Base-by-base conservation (phyloP, 1,140 invertebrate genomes). In the Coenobita brevimanus region DNA sequence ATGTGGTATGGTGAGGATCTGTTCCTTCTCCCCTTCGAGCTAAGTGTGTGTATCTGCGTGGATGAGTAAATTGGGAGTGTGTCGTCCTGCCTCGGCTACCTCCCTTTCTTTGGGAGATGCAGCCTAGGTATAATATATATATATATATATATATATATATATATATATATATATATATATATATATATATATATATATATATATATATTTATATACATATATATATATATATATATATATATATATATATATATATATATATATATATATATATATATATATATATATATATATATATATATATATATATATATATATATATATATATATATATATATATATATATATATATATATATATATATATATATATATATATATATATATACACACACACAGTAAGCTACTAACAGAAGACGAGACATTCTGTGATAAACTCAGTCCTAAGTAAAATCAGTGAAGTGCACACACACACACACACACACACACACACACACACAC, bases 311-410 rank as follows among this genome's bases (percentile, higher is more conserved):
- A 33, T 33, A 73, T 33, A 73, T 73, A 73, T 33, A 73, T 33
- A 73, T 33, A 73, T 33, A 73, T 33, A 73, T 33, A 73, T 33
- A 73, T 33, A 73, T 73, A 73, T 33, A 73, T 33, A 73, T 33
- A 73, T 33, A 73, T 33, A 73, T 33, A 73, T 33, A 73, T 33
- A 36, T n/a, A 73, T 73, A 73, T 33, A 73, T 33, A 73, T 33
- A 73, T 33, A 73, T 33, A 73, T 73, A 73, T 33, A 73, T 33
- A 73, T 33, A 73, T 33, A 30, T 33, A 73, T 33, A 73, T 33
- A 73, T 33, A 30, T n/a, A 73, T 38, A 73, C 69, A 73, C 69
- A 73, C 69, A 73, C 69, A 73, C 69, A 73, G 69, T n/a, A 38
- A 73, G 10, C 8, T 73, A 30, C 30, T 33, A 8, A 73, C 27